Percentiles rank a stretch among this genome's conserved stretches.
phyloP scores from a whole-genome alignment of 2,113 vertebrate genomes.

The Tamias sibiricus region DNA sequence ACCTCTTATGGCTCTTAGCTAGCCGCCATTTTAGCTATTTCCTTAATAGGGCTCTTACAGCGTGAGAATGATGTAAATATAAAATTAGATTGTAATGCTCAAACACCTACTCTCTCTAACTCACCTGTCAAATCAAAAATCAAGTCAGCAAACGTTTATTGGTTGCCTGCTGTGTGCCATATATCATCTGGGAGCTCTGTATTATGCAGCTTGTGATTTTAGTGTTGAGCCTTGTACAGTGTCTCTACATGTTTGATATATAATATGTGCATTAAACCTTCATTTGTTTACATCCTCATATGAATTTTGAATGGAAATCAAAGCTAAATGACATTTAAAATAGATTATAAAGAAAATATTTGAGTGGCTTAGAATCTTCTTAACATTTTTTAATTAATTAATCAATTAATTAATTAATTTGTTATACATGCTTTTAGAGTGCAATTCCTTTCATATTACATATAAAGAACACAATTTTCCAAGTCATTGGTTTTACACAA shows the following conservation, averaged over 20 bases:
- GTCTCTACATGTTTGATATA: background rate
- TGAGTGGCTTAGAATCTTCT: background rate
- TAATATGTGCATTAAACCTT: background rate
- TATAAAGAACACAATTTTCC: too few relatives aligned
- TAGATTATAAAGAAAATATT: background rate
- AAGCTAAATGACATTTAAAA: background rate
- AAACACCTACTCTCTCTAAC: background rate
- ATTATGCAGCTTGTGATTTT: background rate
- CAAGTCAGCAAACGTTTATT: background rate
- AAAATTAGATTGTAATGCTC: background rate
- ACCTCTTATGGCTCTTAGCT: too few relatives aligned
- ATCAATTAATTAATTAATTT: too few relatives aligned
- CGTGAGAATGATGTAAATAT: background rate
- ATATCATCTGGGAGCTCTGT: background rate
- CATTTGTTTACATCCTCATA: background rate
- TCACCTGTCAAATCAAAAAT: conserved; percentile 10
- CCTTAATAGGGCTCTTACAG: too few relatives aligned
- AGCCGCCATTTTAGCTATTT: too few relatives aligned
- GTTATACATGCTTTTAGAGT: too few relatives aligned
- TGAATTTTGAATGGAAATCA: conserved; percentile 18
- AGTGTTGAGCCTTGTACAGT: background rate
- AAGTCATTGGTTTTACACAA: too few relatives aligned
- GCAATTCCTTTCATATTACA: too few relatives aligned
- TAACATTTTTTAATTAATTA: too few relatives aligned
- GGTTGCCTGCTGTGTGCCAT: background rate